Evolutionary conservation across 2,888 invertebrate species (phyloP).

Genomic region (Metacarcinus magister): DNA sequence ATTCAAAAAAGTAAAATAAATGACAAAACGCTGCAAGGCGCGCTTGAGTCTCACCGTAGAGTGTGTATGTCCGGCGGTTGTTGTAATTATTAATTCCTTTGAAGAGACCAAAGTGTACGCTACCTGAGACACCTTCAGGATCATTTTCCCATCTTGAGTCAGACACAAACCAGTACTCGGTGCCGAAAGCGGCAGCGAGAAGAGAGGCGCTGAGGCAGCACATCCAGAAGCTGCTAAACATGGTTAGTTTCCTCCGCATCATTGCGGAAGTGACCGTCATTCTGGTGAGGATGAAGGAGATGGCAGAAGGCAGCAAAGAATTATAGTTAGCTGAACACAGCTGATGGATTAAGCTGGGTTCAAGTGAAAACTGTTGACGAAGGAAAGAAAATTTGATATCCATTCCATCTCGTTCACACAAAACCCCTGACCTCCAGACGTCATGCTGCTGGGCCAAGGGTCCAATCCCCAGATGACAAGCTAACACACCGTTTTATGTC

Average conservation of each 20-base stretch:
- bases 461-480: too few relatives aligned
- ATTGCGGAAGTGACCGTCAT: background rate
- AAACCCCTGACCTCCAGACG: background rate
- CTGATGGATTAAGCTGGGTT: background rate
- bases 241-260: background rate
- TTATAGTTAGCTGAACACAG: background rate
- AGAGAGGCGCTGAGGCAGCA: constrained; percentile 74
- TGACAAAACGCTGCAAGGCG: background rate
- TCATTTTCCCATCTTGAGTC: background rate
- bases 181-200: constrained; percentile 71
- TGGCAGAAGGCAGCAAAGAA: background rate
- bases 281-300: background rate
- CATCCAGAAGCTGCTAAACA: constrained; percentile 69
- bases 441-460: background rate
- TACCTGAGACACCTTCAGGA: background rate
- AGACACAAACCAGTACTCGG: constrained; percentile 73
- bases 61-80: background rate
- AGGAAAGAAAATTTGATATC: background rate
- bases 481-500: too few relatives aligned
- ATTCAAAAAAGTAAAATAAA: too few relatives aligned
- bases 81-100: background rate
- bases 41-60: constrained; percentile 57
- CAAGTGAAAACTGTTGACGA: background rate
- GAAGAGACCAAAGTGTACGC: constrained; percentile 71
- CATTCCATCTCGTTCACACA: background rate